A percentile compares a stretch with the other conserved stretches of the same genome.
phyloP scores from a whole-genome alignment of 2,888 invertebrate species.

The Clostera curtula region DNA sequence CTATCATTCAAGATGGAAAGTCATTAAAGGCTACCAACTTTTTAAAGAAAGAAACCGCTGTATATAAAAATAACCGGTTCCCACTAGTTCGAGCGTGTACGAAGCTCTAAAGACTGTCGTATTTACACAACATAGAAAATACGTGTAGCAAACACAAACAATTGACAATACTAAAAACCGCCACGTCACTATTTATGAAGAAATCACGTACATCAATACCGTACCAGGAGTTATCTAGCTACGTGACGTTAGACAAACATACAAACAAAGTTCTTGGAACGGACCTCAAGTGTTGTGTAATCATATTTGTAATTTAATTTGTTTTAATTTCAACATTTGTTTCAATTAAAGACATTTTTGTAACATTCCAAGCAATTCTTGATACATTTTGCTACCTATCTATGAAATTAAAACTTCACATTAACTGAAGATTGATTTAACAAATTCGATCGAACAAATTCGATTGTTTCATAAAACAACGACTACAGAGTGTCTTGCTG shows the following conservation, averaged over 20 bases:
- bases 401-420: too few species aligned
- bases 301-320: background rate
- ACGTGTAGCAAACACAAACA: constrained; percentile 19
- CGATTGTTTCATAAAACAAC: too few species aligned
- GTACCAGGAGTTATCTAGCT: constrained; percentile 11
- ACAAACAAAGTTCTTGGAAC: constrained; percentile 15
- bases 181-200: constrained; percentile 10
- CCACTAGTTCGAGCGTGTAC: background rate
- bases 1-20: too few species aligned
- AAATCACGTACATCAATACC: constrained; percentile 14
- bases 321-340: too few species aligned
- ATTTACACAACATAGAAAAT: constrained; percentile 5
- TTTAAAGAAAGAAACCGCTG: too few species aligned
- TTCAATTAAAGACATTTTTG: too few species aligned
- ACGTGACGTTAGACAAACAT: constrained; percentile 18
- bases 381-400: too few species aligned
- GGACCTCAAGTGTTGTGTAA: constrained; percentile 1
- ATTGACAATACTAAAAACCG: constrained; percentile 14
- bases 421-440: too few species aligned
- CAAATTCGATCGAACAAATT: too few species aligned
- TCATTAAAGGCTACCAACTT: too few species aligned
- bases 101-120: background rate
- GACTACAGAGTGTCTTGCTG: too few species aligned
- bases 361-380: too few species aligned
- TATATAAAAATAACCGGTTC: background rate